Base-by-base conservation (phyloP, 2,888 invertebrate species). In the Rhopalosiphum nymphaeae region DNA sequence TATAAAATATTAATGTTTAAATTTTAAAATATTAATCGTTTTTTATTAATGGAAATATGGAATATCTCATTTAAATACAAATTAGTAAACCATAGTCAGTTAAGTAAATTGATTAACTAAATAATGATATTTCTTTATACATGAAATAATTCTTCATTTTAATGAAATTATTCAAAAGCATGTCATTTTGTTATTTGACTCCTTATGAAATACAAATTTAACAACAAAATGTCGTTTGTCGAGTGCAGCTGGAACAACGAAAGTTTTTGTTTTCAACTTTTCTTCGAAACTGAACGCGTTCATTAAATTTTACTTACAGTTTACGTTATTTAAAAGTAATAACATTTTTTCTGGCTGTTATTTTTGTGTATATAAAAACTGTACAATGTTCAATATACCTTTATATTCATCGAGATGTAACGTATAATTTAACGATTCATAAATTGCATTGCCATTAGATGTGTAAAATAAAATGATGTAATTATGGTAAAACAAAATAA, bases 181-280 rank as follows among this genome's bases (percentile, higher is more conserved):
- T 42, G 85, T 84, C 36, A 56, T 56, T 91, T 85, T 84, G 53
- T 85, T 49, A 85, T 85, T 85, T 85, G 84, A 44, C 44, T 91
- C 56, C 9, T 56, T 85, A 84, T 84, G 42, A 84, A 91, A 91
- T 91, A 85, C 56, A 44, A n/a, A 91, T 91, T 85, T 53, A 42
- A 84, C 26, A 29, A 85, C 56, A 85, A 56, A 42, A 85, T 29
- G 56, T 56, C 56, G 56, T 84, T 91, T 85, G 91, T 91, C 91
- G 56, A 91, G 91, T 91, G 84, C 84, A 56, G 84, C 91, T 44
- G 56, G 91, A 44, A 56, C 85, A 84, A 91, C 56, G 85, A 91
- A 91, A 91, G 91, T 84, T 91, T 90, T 91, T 85, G 84, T 91
- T 85, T 91, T 91, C 29, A 85, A 91, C 53, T 36, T 91, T 85